A percentile compares a stretch with the other conserved stretches of the same genome.
phyloP scores from a whole-genome alignment of 2,113 vertebrate species.

The Octodon degus region DNA sequence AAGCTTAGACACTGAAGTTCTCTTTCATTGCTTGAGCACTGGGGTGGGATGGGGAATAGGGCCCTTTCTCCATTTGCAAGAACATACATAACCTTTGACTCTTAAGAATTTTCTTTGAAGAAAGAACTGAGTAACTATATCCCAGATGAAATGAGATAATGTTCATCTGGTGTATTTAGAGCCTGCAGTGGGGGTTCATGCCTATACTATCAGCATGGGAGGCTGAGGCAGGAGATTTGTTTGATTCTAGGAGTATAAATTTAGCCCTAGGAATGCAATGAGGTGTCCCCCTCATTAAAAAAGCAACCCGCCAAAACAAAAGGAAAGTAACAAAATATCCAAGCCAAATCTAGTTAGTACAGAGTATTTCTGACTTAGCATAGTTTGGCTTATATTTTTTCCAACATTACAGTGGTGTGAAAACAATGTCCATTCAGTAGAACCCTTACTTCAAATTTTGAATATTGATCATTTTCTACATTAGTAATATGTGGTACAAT shows the following conservation, averaged over 20 bases:
- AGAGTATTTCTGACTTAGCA: neutral
- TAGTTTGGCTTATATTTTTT: neutral
- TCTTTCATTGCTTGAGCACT: neutral
- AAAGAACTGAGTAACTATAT: neutral
- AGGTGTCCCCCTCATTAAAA: neutral
- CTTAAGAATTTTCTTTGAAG: conserved; percentile 46
- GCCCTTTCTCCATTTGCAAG: neutral
- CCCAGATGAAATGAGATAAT: neutral
- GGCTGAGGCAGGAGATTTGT: neutral
- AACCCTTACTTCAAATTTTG: neutral
- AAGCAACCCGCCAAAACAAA: neutral
- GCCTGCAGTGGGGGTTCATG: neutral
- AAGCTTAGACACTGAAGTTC: neutral
- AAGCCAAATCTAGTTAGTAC: neutral
- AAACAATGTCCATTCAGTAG: neutral
- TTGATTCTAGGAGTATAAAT: neutral
- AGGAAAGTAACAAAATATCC: neutral
- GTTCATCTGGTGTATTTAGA: neutral
- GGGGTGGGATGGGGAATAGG: neutral
- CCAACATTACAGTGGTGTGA: neutral
- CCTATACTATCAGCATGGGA: neutral
- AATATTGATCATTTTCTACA: neutral
- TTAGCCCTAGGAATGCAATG: neutral
- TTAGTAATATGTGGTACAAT: neutral
- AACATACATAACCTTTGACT: neutral